Evolutionary conservation across 1,140 invertebrate species (phyloP), one percentile per base, ranked within the genome.

Genomic region (Drosophila mojavensis): DNA sequence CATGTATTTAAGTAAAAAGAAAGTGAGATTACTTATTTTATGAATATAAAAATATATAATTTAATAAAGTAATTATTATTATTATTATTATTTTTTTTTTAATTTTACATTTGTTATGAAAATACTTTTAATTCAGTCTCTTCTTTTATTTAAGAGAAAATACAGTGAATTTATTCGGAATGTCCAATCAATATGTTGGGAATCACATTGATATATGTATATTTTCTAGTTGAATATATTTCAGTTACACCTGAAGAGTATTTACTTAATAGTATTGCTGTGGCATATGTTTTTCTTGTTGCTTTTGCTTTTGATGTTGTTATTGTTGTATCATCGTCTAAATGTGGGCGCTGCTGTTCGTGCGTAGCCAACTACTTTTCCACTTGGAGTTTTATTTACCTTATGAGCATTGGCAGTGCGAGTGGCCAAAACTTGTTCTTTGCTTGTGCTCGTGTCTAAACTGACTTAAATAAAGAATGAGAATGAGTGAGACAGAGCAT

Each of bases 401-500:
- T 13, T 72, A 76, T 60, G 56, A 69, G 68, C 54, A 36, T 11
- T 50, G 39, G 66, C 65, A 58, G 55, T 50, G 56, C 59, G 59
- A 79, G 66, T 73, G 72, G 59, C 66, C 47, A 76, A 72, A 84
- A 84, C 65, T 83, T 82, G 63, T 65, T 79, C 54, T 13, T 80
- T 82, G 79, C 79, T 79, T 88, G 60, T 84, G 73, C 79, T 67
- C 70, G 78, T 78, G 66, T 84, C 81, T 85, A 77, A 81, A 81
- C 78, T 85, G 67, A 74, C 33, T 67, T 30, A 65, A 78, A 75
- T 30, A 51, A 24, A 5, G 17, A 20, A 45, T 5, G 43, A 45
- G 6, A 30, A 33, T 7, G 36, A 20, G 13, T 4, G 15, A 2
- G 36, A 48, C 5, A 11, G 1, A 5, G 10, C 10, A 47, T 5